Percentiles rank a stretch among this genome's conserved stretches.
phyloP scores from a whole-genome alignment of 2,888 invertebrate species.

The Cryptus armator region DNA sequence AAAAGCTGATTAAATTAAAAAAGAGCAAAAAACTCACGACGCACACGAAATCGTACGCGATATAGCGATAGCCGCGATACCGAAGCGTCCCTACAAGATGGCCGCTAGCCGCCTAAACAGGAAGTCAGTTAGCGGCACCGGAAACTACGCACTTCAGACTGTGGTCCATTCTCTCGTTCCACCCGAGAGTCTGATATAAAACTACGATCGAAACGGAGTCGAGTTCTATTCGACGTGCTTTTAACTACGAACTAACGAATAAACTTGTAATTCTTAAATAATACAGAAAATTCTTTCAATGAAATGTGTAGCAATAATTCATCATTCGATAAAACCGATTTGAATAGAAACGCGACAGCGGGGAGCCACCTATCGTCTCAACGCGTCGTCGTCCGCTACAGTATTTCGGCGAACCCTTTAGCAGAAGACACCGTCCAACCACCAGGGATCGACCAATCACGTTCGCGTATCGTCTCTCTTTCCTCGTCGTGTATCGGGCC shows the following conservation, averaged over 20 bases:
- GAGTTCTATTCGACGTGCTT: background rate
- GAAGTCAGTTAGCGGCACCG: constrained; percentile 68
- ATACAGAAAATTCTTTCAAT: no score
- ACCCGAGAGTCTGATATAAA: background rate
- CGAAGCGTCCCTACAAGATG: constrained; percentile 80
- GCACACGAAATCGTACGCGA: constrained; percentile 22
- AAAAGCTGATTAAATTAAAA: constrained; percentile 57
- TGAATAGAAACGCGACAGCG: background rate
- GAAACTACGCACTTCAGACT: constrained; percentile 71
- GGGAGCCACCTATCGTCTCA: constrained; percentile 69
- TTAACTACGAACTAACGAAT: no score
- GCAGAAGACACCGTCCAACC: constrained; percentile 77
- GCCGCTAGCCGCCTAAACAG: constrained; percentile 66
- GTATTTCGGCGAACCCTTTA: constrained; percentile 70
- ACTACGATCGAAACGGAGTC: constrained; percentile 29
- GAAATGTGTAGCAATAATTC: no score
- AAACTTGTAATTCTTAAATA: no score
- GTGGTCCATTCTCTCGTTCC: background rate
- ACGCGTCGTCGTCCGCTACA: constrained; percentile 76
- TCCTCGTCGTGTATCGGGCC: constrained; percentile 73
- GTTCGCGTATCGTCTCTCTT: constrained; percentile 69
- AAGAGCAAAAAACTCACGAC: constrained; percentile 66
- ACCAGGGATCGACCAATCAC: constrained; percentile 74
- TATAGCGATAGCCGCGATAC: constrained; percentile 69
- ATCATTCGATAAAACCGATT: background rate